These are phyloP conservation scores for Mirounga angustirostris DNA, from an alignment of 2,113 vertebrate species.

Conservation along the genomic window DNA sequence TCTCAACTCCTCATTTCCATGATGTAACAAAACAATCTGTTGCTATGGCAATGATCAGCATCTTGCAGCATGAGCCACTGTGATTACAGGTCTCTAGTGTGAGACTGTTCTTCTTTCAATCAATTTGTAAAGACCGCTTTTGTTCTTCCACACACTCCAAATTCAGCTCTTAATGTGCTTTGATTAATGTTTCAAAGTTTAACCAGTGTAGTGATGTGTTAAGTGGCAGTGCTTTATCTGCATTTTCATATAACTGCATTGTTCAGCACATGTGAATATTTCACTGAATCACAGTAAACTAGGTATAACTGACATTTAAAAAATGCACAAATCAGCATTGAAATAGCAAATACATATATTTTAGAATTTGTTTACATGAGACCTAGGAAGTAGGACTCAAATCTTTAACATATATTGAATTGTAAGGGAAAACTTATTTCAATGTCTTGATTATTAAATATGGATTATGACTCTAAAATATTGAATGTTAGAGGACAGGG, in stretches of 20 bases:
- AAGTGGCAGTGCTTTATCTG: slow-evolving; percentile 47
- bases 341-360: not conserved
- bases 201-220: slow-evolving; percentile 33
- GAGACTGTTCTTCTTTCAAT: slow-evolving; percentile 70
- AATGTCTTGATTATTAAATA: not conserved
- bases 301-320: not conserved
- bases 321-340: not conserved
- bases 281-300: not conserved
- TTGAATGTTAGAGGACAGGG: not conserved
- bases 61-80: slow-evolving; percentile 61
- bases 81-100: slow-evolving; percentile 83
- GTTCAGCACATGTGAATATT: not conserved
- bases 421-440: not conserved
- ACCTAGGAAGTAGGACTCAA: not conserved
- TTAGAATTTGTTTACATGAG: not conserved
- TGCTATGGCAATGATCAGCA: slow-evolving; percentile 77
- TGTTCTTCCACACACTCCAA: slow-evolving; percentile 70
- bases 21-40: slow-evolving; percentile 81
- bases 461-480: not conserved
- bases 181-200: slow-evolving; percentile 74
- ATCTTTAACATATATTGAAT: not conserved
- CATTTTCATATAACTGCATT: not conserved
- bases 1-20: slow-evolving; percentile 74
- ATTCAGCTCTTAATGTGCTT: slow-evolving; percentile 71
- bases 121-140: slow-evolving; percentile 74